These are phyloP conservation scores for Timandra comae DNA, from an alignment of 2,888 invertebrate species.

Conservation along the genomic window DNA sequence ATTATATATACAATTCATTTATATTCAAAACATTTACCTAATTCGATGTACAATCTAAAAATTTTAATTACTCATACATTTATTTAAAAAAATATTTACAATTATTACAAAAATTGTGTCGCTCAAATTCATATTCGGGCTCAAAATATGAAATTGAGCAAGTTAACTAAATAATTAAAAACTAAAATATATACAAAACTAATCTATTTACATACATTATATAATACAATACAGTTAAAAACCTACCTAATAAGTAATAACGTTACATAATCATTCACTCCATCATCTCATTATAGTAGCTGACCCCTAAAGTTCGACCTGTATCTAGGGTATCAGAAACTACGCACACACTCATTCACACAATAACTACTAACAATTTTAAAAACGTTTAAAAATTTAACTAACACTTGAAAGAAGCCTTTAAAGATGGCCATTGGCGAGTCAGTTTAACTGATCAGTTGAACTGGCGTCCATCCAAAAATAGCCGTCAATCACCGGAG, in stretches of 20 bases:
- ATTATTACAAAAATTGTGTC: constrained; percentile 10
- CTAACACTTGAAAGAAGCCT: no score
- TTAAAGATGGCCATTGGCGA: no score
- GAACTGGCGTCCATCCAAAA: no score
- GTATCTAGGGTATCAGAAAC: background rate
- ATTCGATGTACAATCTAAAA: constrained; percentile 17
- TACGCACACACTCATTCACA: no score
- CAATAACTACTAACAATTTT: no score
- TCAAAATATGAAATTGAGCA: constrained; percentile 38
- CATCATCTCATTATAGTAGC: no score
- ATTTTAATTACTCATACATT: constrained; percentile 1
- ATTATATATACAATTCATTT: background rate
- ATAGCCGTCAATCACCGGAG: no score
- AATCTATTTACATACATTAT: constrained; percentile 17
- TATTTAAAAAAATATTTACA: background rate
- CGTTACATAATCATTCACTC: no score
- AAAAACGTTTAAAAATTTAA: no score
- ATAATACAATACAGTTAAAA: constrained; percentile 14
- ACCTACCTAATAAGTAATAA: constrained; percentile 9
- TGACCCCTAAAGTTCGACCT: background rate
- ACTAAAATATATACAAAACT: constrained; percentile 4
- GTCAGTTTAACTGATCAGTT: no score
- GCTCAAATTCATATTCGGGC: constrained; percentile 39
- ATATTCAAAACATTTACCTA: constrained; percentile 1
- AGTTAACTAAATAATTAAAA: constrained; percentile 18